Percentiles rank a stretch among this genome's conserved stretches.
Evolutionary conservation across 2,888 invertebrate species (phyloP).

Genomic region (Steromphala cineraria): DNA sequence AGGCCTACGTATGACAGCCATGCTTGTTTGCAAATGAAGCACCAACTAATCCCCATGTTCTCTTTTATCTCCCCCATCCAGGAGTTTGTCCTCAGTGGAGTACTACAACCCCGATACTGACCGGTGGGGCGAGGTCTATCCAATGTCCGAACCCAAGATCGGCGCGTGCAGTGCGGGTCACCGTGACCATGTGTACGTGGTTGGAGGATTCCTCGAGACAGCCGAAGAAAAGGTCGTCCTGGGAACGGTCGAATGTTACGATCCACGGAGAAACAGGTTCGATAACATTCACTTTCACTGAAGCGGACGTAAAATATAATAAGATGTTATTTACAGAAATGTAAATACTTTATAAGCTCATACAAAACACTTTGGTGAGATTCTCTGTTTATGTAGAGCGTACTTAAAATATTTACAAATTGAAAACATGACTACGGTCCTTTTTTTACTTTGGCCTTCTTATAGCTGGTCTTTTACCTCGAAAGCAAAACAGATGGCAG

Average conservation of each 20-base stretch:
- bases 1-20: too few relatives aligned
- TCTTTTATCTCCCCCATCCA: background rate
- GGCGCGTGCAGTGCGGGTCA: conserved; percentile 52
- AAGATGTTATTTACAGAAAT: too few relatives aligned
- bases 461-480: too few relatives aligned
- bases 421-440: too few relatives aligned
- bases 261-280: conserved; percentile 52
- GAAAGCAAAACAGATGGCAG: too few relatives aligned
- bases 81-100: conserved; percentile 54
- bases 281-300: background rate
- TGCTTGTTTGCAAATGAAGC: too few relatives aligned
- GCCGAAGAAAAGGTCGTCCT: conserved; percentile 43
- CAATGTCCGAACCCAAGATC: conserved; percentile 50
- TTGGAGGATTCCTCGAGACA: conserved; percentile 59
- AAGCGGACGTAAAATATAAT: background rate
- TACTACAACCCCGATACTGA: conserved; percentile 50
- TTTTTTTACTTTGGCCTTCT: too few relatives aligned
- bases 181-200: conserved; percentile 49
- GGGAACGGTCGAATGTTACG: conserved; percentile 60
- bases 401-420: too few relatives aligned
- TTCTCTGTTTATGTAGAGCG: too few relatives aligned
- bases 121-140: conserved; percentile 47
- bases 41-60: background rate
- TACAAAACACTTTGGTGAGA: too few relatives aligned
- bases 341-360: too few relatives aligned